phyloP scores from a whole-genome alignment of 1,140 invertebrate species.

The Lordiphosa collinella region DNA sequence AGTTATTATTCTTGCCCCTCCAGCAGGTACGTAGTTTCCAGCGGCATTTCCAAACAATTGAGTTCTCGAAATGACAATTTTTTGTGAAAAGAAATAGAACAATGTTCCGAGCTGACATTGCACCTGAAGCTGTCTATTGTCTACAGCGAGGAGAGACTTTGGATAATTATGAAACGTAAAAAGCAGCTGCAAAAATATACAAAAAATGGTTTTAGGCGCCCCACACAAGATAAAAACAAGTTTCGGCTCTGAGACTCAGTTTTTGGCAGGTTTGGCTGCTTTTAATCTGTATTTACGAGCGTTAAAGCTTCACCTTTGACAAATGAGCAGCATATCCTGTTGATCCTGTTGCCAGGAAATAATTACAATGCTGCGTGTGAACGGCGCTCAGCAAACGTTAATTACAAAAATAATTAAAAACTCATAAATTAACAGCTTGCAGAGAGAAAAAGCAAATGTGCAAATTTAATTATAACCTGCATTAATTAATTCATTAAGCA shows the following conservation, averaged over 20 bases:
- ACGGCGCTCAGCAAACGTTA: conserved; percentile 36
- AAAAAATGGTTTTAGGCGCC: conserved; percentile 38
- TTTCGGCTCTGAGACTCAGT: conserved; percentile 66
- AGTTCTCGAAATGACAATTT: conserved; percentile 70
- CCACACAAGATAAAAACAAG: conserved; percentile 55
- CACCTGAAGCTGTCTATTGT: conserved; percentile 66
- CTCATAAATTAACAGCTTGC: conserved; percentile 62
- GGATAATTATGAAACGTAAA: conserved; percentile 46
- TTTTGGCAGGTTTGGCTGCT: conserved; percentile 24
- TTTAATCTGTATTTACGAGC: conserved; percentile 18
- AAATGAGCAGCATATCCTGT: conserved; percentile 76
- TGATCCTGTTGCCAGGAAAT: conserved; percentile 64
- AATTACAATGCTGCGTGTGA: conserved; percentile 57
- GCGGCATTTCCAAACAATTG: conserved; percentile 65
- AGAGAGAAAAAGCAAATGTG: conserved; percentile 38
- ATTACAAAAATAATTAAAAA: conserved; percentile 75
- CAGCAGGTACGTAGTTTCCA: conserved; percentile 31
- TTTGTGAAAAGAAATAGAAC: conserved; percentile 44
- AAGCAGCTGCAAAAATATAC: conserved; percentile 63
- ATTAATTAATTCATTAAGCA: conserved; percentile 73
- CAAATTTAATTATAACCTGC: conserved; percentile 69
- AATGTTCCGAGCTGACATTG: conserved; percentile 42
- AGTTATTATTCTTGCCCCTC: conserved; percentile 43
- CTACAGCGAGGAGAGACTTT: conserved; percentile 46
- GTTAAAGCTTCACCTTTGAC: conserved; percentile 65